phyloP scores from a whole-genome alignment of 2,113 vertebrate species.

The Cebus imitator region DNA sequence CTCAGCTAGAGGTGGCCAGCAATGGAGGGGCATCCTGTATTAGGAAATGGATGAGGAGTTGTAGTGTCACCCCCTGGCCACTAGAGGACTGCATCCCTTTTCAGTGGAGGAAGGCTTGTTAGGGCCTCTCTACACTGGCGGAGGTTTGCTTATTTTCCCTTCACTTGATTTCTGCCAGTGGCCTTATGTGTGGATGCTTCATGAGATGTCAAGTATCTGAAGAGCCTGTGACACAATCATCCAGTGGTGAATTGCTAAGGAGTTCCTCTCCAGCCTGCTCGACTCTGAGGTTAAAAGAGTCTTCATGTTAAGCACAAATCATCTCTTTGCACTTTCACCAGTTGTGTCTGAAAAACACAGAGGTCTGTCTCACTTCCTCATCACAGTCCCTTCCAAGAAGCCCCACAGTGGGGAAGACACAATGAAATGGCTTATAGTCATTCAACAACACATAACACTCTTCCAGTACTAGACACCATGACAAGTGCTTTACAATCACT shows the following conservation, averaged over 20 bases:
- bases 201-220: background rate
- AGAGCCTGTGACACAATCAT: background rate
- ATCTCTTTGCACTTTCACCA: background rate
- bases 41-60: background rate
- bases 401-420: background rate
- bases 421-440: background rate
- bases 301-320: background rate
- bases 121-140: background rate
- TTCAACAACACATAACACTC: background rate
- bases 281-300: background rate
- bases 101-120: background rate
- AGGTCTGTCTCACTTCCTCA: background rate
- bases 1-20: background rate
- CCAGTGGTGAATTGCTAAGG: background rate
- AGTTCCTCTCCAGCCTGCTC: background rate
- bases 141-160: background rate
- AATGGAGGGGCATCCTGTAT: background rate
- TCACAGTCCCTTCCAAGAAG: background rate
- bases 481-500: background rate
- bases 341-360: background rate
- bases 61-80: constrained; percentile 36
- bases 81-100: constrained; percentile 35
- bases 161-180: background rate
- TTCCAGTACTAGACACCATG: background rate
- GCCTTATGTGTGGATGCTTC: background rate